Percentiles rank a stretch among this genome's conserved stretches.
Evolutionary conservation across 2,888 invertebrate species (phyloP).

Genomic region (Hydrotaea diabolus): DNA sequence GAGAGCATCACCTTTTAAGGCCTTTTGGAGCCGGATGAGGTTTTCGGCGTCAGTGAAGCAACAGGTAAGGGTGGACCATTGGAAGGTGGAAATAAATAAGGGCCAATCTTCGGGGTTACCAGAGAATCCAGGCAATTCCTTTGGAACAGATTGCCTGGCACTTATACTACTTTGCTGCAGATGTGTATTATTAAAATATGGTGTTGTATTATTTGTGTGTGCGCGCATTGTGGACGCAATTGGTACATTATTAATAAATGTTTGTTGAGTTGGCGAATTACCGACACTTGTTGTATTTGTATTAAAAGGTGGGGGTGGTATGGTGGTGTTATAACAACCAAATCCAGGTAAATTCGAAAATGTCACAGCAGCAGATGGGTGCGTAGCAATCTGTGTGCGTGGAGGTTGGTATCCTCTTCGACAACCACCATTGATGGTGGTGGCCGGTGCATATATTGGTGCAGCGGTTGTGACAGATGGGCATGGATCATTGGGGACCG

Average conservation of each 20-base stretch:
- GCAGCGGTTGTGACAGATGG: not conserved
- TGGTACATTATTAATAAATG: constrained; percentile 4
- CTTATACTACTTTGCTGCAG: constrained; percentile 15
- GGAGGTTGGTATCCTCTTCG: too few relatives aligned
- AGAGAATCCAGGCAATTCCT: constrained; percentile 36
- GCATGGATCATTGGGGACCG: too few relatives aligned
- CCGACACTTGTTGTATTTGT: constrained; percentile 5
- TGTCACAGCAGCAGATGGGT: constrained; percentile 1
- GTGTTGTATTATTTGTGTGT: too few relatives aligned
- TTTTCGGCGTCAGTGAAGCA: constrained; percentile 29
- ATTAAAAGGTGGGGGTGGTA: not conserved
- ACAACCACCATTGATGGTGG: too few relatives aligned
- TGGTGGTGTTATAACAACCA: constrained; percentile 7
- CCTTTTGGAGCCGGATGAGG: constrained; percentile 39
- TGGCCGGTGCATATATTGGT: constrained; percentile 3
- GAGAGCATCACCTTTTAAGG: constrained; percentile 28
- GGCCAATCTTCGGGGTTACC: constrained; percentile 43
- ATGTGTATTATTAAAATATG: constrained; percentile 10
- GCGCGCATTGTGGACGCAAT: not conserved
- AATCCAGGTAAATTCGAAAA: constrained; percentile 9
- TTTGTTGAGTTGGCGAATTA: not conserved
- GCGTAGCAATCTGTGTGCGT: not conserved
- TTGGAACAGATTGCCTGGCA: too few relatives aligned
- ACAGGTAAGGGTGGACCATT: constrained; percentile 34
- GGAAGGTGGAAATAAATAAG: constrained; percentile 31